Conservation (phyloP, 2,888 invertebrate species). For the Agrotis ipsilon region DNA sequence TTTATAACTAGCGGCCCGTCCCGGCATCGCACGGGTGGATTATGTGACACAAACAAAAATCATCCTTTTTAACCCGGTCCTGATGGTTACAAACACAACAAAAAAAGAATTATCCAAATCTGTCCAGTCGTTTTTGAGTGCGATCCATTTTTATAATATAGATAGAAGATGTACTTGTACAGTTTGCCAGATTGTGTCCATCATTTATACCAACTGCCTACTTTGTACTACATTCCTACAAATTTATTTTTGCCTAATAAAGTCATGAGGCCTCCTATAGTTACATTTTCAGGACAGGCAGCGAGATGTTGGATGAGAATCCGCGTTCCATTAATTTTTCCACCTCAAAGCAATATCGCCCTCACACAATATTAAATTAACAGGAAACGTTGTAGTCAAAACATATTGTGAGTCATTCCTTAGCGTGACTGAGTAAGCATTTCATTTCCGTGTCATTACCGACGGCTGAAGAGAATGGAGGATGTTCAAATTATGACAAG, state of each 20-base stretch:
- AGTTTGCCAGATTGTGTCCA: background rate
- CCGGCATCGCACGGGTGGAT: no score
- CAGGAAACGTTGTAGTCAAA: conserved; percentile 19
- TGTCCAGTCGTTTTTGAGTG: no score
- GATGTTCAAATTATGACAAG: conserved; percentile 38
- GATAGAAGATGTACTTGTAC: no score
- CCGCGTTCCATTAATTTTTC: background rate
- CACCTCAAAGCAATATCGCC: background rate
- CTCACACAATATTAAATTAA: conserved; percentile 7
- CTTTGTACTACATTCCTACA: background rate
- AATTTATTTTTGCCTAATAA: background rate
- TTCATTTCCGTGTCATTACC: conserved; percentile 40
- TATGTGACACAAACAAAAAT: no score
- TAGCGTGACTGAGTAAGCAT: conserved; percentile 15
- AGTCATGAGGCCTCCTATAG: no score
- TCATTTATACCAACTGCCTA: background rate
- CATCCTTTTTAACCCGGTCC: no score
- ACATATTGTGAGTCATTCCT: conserved; percentile 17
- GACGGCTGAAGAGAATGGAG: conserved; percentile 19
- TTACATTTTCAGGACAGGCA: background rate
- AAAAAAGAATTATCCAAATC: no score
- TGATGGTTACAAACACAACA: no score
- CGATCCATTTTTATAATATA: no score
- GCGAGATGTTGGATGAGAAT: background rate
- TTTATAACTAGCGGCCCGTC: no score